Evolutionary conservation across 2,888 invertebrate genomes (phyloP).

Genomic region (Cataglyphis albicans): DNA sequence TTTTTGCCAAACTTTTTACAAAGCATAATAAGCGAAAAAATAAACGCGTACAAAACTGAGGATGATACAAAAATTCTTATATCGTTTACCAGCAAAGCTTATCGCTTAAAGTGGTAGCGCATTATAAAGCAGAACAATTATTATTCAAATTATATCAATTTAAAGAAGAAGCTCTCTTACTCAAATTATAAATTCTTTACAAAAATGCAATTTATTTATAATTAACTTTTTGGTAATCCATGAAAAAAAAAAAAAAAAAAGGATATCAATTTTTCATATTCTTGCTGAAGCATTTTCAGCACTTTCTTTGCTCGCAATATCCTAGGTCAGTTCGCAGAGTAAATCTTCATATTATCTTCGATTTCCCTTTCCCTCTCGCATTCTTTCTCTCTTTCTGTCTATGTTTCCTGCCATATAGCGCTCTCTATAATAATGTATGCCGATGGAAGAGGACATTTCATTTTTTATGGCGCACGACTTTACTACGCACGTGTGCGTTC

Average conservation of each 20-base stretch:
- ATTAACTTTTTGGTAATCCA: background rate
- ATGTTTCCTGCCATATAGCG: background rate
- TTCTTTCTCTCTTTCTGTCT: background rate
- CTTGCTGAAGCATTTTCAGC: constrained; percentile 20
- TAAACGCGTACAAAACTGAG: background rate
- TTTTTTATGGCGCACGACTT: constrained; percentile 35
- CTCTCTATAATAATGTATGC: constrained; percentile 16
- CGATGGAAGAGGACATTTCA: constrained; percentile 22
- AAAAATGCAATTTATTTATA: background rate
- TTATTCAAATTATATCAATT: background rate
- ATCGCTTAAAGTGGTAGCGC: background rate
- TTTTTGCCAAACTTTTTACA: constrained; percentile 1
- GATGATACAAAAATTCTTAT: background rate
- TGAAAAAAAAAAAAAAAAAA: constrained; percentile 7
- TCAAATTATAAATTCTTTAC: background rate
- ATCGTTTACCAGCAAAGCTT: background rate
- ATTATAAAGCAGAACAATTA: constrained; percentile 9
- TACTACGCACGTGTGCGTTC: constrained; percentile 41
- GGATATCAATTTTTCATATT: constrained; percentile 10
- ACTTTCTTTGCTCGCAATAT: constrained; percentile 20
- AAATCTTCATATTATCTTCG: constrained; percentile 30
- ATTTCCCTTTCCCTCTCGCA: background rate
- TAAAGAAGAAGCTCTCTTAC: background rate
- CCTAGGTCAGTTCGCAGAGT: constrained; percentile 8
- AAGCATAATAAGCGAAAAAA: background rate